phyloP scores from a whole-genome alignment of 2,797 vertebrate genomes.

The Intellagama lesueurii region DNA sequence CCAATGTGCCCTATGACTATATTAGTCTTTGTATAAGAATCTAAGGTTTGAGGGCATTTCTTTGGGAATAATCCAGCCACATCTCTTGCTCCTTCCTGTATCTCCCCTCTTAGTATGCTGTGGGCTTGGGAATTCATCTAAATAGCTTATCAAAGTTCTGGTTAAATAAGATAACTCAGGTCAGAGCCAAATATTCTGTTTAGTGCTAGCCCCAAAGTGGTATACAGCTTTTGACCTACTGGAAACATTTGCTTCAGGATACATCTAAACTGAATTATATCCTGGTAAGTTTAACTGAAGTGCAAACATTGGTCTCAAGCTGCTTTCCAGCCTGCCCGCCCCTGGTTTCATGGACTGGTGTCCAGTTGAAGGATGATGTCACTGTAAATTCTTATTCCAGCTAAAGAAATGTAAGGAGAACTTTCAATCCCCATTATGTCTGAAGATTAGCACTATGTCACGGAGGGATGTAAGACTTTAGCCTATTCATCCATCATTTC shows the following conservation, averaged over 20 bases:
- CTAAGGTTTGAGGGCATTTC: neutral
- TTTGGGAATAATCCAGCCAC: neutral
- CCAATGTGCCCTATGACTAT: neutral
- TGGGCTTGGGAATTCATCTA: neutral
- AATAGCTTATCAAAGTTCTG: neutral
- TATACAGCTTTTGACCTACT: neutral
- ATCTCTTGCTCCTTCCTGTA: neutral
- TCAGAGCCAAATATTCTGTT: neutral
- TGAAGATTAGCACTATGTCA: neutral
- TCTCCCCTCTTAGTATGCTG: fast-evolving
- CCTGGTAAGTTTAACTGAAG: neutral
- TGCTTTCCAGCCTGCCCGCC: neutral
- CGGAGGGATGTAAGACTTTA: neutral
- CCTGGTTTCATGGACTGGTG: neutral
- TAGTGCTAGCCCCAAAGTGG: neutral
- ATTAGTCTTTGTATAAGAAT: neutral
- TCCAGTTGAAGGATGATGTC: neutral
- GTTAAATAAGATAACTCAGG: neutral
- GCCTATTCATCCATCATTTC: too few relatives aligned
- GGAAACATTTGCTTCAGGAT: neutral
- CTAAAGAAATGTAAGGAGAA: neutral
- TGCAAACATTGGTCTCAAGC: neutral
- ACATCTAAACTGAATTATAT: neutral
- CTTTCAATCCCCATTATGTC: neutral
- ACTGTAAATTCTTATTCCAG: neutral